phyloP scores from a whole-genome alignment of 2,888 invertebrate species.

The Thymelicus acteon region DNA sequence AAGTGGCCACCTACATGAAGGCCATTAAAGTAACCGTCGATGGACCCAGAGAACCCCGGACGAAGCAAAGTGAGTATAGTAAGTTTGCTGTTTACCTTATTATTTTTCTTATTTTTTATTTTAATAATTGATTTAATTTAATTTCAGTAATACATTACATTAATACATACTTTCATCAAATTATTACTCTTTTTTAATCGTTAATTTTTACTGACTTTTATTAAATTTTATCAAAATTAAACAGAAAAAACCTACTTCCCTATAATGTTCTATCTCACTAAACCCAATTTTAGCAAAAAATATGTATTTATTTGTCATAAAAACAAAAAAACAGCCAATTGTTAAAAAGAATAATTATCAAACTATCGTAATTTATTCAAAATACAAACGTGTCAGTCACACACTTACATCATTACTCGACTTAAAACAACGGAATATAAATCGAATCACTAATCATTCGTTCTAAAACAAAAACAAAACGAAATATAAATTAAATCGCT shows the following conservation, averaged over 20 bases:
- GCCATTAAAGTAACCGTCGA: slow-evolving; percentile 99
- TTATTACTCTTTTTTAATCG: neutral
- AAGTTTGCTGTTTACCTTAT: slow-evolving; percentile 30
- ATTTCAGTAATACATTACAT: neutral
- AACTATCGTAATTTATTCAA: too few relatives aligned
- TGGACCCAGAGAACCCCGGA: slow-evolving; percentile 98
- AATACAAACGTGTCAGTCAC: too few relatives aligned
- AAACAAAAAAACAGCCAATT: too few relatives aligned
- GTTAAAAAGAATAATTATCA: too few relatives aligned
- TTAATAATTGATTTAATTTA: neutral
- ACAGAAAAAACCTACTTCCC: too few relatives aligned
- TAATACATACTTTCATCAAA: neutral
- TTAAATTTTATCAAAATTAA: too few relatives aligned
- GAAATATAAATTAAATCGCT: neutral
- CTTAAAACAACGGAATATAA: neutral
- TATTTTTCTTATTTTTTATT: neutral
- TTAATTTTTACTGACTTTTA: neutral
- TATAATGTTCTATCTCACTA: too few relatives aligned
- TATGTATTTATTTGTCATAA: too few relatives aligned
- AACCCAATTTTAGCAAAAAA: too few relatives aligned
- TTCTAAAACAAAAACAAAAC: slow-evolving; percentile 11
- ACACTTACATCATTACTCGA: neutral
- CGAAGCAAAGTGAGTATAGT: slow-evolving; percentile 96
- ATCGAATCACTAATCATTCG: too few relatives aligned
- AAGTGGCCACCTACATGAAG: slow-evolving; percentile 97